These are phyloP conservation scores for Fistularia commersonii DNA, from an alignment of 2,797 vertebrate genomes.

Conservation along the genomic window DNA sequence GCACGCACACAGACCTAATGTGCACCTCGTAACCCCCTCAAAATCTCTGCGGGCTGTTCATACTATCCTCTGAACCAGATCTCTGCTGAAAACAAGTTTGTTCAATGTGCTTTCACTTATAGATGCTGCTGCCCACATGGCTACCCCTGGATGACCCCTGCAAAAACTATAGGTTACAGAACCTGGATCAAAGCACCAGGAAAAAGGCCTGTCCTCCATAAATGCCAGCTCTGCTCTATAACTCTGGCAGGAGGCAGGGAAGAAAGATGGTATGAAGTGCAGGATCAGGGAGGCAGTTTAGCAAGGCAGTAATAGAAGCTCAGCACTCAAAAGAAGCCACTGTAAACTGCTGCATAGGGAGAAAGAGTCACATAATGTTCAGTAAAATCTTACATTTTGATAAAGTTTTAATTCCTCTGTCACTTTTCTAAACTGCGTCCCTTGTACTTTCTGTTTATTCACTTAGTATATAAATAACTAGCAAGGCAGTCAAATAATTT, in stretches of 20 bases:
- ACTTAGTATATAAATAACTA: too few species aligned
- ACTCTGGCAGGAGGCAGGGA: conserved; percentile 57
- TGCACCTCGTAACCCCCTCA: conserved; percentile 19
- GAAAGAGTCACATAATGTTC: conserved; percentile 1
- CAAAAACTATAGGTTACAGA: conserved; percentile 49
- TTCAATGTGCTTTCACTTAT: conserved; percentile 68
- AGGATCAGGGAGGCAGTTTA: conserved; percentile 51
- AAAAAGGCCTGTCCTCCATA: conserved; percentile 63
- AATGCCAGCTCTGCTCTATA: conserved; percentile 57
- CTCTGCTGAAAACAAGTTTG: conserved; percentile 25
- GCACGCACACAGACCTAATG: conserved; percentile 16
- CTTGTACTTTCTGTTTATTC: too few species aligned
- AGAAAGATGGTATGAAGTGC: conserved; percentile 56
- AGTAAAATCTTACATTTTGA: background rate
- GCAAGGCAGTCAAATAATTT: too few species aligned
- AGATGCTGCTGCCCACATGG: conserved; percentile 52
- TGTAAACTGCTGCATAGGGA: conserved; percentile 10
- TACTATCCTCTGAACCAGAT: conserved; percentile 5
- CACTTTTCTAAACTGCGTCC: background rate
- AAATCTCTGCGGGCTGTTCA: conserved; percentile 21
- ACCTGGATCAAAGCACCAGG: conserved; percentile 68
- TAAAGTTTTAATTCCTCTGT: background rate
- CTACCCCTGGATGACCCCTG: conserved; percentile 60
- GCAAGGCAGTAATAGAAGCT: conserved; percentile 38
- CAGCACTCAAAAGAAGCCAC: conserved; percentile 44